phyloP scores from a whole-genome alignment of 1,140 invertebrate species.

The Coboldia fuscipes region DNA sequence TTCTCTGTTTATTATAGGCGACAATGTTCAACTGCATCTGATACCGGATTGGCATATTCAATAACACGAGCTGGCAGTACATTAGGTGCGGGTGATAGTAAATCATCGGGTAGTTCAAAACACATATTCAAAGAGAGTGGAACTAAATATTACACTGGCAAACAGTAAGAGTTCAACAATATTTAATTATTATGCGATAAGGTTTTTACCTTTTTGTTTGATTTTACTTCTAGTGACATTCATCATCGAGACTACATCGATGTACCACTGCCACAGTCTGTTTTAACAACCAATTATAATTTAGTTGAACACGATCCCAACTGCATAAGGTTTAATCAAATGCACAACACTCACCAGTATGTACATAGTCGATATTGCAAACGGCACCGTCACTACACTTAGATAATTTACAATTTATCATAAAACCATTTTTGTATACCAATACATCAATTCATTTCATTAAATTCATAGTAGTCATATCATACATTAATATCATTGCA shows the following conservation, averaged over 20 bases:
- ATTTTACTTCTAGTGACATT: constrained; percentile 5
- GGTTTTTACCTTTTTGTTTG: neutral
- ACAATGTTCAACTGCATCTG: neutral
- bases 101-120: neutral
- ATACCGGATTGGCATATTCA: neutral
- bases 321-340: constrained; percentile 1
- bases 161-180: too few species aligned
- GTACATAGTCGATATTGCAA: neutral
- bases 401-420: too few species aligned
- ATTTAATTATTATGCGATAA: too few species aligned
- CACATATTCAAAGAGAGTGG: too few species aligned
- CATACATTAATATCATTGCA: too few species aligned
- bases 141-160: too few species aligned
- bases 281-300: constrained; percentile 11
- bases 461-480: too few species aligned
- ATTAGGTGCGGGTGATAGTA: neutral
- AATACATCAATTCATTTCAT: too few species aligned
- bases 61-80: neutral
- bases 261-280: constrained; percentile 20
- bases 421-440: too few species aligned
- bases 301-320: constrained; percentile 2
- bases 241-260: constrained; percentile 19
- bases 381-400: neutral
- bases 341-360: neutral
- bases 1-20: neutral